Conservation (phyloP, 2,888 invertebrate species). For the Caenorhabditis imperialis region DNA sequence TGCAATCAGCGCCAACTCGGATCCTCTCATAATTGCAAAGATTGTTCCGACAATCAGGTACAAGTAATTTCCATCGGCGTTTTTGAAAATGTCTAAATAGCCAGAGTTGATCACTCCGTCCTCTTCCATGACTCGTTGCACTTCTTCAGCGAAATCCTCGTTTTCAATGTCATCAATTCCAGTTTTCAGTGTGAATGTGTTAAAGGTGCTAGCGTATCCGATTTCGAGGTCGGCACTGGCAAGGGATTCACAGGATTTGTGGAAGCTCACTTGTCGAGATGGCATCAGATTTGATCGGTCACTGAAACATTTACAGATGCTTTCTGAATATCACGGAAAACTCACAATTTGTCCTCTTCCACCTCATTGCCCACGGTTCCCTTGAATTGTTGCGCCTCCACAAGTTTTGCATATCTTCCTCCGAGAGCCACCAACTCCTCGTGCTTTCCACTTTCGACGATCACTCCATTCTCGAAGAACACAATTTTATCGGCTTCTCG, state of each 20-base stretch:
- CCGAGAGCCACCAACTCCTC: constrained; percentile 59
- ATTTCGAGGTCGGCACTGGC: constrained; percentile 40
- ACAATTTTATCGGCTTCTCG: constrained; percentile 62
- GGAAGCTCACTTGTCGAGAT: constrained; percentile 36
- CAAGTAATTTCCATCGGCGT: constrained; percentile 58
- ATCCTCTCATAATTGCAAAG: constrained; percentile 78
- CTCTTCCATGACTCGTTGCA: constrained; percentile 50
- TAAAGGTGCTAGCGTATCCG: constrained; percentile 54
- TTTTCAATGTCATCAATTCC: constrained; percentile 50
- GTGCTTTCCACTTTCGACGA: constrained; percentile 65
- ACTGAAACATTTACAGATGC: constrained; percentile 38
- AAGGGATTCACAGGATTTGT: constrained; percentile 36
- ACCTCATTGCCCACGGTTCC: constrained; percentile 1
- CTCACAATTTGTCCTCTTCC: constrained; percentile 16
- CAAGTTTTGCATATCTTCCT: constrained; percentile 57
- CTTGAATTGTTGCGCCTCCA: constrained; percentile 65
- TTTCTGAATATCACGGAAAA: not conserved
- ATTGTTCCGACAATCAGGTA: constrained; percentile 57
- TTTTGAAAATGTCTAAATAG: constrained; percentile 50
- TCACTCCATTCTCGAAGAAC: constrained; percentile 59
- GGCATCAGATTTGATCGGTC: not conserved
- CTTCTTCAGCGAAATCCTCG: constrained; percentile 58
- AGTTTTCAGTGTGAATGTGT: constrained; percentile 27
- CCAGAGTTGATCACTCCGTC: constrained; percentile 47
- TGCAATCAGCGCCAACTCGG: constrained; percentile 79